Base-by-base conservation (phyloP, 2,888 invertebrate species). In the Gasteruption jaculator region DNA sequence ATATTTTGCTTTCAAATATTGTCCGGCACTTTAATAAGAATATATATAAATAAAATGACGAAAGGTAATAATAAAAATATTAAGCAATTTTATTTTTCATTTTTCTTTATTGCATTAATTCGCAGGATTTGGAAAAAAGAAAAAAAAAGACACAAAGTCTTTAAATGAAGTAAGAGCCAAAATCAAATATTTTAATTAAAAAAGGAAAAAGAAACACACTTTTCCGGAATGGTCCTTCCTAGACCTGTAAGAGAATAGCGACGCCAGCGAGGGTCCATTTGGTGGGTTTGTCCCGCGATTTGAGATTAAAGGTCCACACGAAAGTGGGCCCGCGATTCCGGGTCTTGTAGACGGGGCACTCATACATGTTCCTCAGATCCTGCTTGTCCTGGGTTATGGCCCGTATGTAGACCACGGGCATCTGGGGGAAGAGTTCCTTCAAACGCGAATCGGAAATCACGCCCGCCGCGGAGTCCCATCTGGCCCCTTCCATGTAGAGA, bases 231-330 rank as follows among this genome's bases (percentile, higher is more conserved):
- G n/a, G n/a, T n/a, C n/a, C n/a, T n/a, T n/a, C n/a, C n/a, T 79
- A 93, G 49, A 87, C 82, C 63, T 92, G 91, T 33, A 96, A 77
- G 34, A 96, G 73, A 27, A 96, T 78, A 3, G 93, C 92, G 0
- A 94, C 94, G 3, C 96, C 95, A 3, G 89, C 94, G 30, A 96
- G 75, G 5, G 90, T 85, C 95, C 95, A 96, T 61, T 91, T 91
- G 1, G 90, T 82, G 0, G 93, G 80, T 54, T 85, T 89, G 58
- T 92, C 91, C 63, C 83, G 88, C 10, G 89, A 90, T 74, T 86
- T 89, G 45, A 96, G 74, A 71, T 92, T 92, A 68, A 96, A 95
- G 0, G 93, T 93, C 94, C 94, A 95, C 8, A 96, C 91, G 63
- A 83, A 96, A 0, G 94, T 95, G 1, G 87, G 88, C 0, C 94